Percentiles rank a stretch among this genome's conserved stretches.
Evolutionary conservation across 2,113 vertebrate genomes (phyloP).

Genomic region (Empidonax alnorum): DNA sequence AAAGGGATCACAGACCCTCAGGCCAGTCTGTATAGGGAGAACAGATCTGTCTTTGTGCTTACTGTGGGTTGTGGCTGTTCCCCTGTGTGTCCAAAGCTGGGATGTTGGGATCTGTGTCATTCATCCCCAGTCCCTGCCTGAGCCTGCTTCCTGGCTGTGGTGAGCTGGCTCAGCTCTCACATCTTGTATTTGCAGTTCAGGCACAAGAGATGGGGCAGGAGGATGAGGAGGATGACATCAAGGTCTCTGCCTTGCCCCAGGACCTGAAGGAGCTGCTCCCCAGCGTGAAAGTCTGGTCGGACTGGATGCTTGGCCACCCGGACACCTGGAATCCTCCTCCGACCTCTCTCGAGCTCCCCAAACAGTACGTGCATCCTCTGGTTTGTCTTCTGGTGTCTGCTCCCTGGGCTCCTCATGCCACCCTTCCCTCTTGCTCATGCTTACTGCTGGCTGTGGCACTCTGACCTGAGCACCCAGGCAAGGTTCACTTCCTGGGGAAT

Average conservation of each 20-base stretch:
- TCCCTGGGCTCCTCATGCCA: neutral
- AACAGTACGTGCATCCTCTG: slow-evolving; percentile 72
- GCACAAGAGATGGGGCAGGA: slow-evolving; percentile 65
- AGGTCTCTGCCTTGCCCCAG: slow-evolving; percentile 86
- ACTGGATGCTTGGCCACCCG: slow-evolving; percentile 98
- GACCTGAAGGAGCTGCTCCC: slow-evolving; percentile 94
- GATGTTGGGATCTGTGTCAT: neutral
- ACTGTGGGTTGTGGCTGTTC: neutral
- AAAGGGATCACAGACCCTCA: neutral
- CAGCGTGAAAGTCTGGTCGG: slow-evolving; percentile 97
- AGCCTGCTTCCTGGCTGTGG: neutral
- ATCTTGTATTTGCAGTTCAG: slow-evolving; percentile 76
- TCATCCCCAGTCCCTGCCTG: neutral
- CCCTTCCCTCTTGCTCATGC: neutral
- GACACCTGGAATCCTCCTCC: slow-evolving; percentile 97
- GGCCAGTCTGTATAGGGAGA: fast-evolving
- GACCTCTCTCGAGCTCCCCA: slow-evolving; percentile 76
- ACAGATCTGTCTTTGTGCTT: neutral
- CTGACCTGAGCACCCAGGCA: neutral
- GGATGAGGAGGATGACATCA: slow-evolving; percentile 83
- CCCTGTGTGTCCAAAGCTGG: neutral
- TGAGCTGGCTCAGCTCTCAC: neutral
- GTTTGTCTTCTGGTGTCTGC: neutral
- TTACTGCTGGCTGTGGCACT: neutral
- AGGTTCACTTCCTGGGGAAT: neutral